Base-by-base conservation (phyloP, 2,797 vertebrate genomes). In the Parotocinclus haroldoi region DNA sequence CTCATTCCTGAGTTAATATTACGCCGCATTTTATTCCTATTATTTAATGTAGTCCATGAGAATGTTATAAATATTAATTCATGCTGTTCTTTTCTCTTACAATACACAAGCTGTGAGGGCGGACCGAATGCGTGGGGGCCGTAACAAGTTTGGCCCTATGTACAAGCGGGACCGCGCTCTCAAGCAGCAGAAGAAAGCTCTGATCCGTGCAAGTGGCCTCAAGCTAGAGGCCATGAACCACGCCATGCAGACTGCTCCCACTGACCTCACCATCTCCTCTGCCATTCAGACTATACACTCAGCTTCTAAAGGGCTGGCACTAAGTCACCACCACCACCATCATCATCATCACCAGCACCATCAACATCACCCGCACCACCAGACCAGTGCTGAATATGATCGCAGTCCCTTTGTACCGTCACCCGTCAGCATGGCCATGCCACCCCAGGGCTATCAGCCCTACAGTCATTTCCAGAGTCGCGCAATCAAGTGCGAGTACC, bases 91-190 rank as follows among this genome's bases (percentile, higher is more conserved):
- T 69, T 50, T 60, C 7, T 65, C 53, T 72, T 53, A 10, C 10
- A 18, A 44, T 17, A 17, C 17, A 17, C 52, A 80, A 99, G 97
- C 97, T 56, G 97, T 99, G 66, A 89, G 97, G 73, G 97, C 97
- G 0, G 97, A 99, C 82, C 92, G 97, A 66, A 99, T 99, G 97
- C 94, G 97, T 0, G 96, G 97, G 0, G 97, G 96, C 65, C 90
- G 97, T 69, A 99, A 99, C 87, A 98, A 99, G 81, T 99, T 99
- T 18, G 97, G 97, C 81, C 97, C 97, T 8, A 99, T 99, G 97
- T 99, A 99, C 89, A 99, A 99, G 87, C 91, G 97, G 67, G 96
- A 99, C 88, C 89, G 97, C 59, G 97, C 96, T 45, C 68, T 99
- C 63, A 99, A 99, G 84, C 97, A 99, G 78, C 97, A 99, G 81